Evolutionary conservation across 2,888 invertebrate genomes (phyloP), one percentile per base, ranked within the genome.

Genomic region (Ecliptopera silaceata): DNA sequence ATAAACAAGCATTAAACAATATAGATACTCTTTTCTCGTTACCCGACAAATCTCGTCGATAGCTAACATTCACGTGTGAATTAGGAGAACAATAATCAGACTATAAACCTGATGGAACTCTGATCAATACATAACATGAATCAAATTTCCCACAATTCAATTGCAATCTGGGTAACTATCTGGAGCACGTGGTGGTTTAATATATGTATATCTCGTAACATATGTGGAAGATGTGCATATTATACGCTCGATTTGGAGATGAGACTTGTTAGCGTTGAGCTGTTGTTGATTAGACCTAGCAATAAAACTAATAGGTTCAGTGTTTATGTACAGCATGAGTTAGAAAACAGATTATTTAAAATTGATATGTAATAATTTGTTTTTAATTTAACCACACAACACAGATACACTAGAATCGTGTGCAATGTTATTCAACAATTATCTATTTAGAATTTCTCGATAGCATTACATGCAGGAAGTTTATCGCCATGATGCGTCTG

Each of bases 81-180:
- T 50, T 11, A 20, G 11, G n/a, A 42, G 20, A 18, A 34, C 8
- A 15, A 36, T 32, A 44, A 29, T 44, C 17, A 38, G 34, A 43
- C 34, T 42, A 22, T 20, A 20, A 31, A 31, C 17, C 11, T 31
- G 10, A 29, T 12, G 20, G 18, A 36, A 44, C 20, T n/a, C 20
- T 20, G 20, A 50, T 50, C 39, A 32, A 52, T 22, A 22, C 39
- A n/a, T 54, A 42, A 22, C 12, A 29, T 13, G 15, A 41, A 38
- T 20, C 4, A 41, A 17, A 26, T 52, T 52, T 47, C 47, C 47
- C 47, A 51, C 47, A 47, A 29, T 10, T 39, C 42, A 57, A 57
- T 51, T 48, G 47, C 44, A 48, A 56, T 55, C 48, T 53, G 36
- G 46, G 31, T 31, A 29, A 22, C 22, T 51, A 56, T 55, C 48